Conservation (phyloP, 2,113 vertebrate species). For the Danionella cerebrum region DNA sequence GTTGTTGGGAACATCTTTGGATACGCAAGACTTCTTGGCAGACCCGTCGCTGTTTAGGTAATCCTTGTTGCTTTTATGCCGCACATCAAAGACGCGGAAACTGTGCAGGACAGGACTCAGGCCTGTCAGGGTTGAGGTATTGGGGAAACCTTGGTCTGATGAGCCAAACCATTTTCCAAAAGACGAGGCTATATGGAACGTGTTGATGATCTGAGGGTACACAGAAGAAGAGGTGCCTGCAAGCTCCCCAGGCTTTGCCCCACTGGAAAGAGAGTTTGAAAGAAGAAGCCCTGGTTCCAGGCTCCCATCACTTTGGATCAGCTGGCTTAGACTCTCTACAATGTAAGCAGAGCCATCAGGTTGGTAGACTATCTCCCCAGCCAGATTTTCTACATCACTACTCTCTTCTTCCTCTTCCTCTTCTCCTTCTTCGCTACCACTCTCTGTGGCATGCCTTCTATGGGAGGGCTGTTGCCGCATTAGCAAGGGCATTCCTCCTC, state of each 20-base stretch:
- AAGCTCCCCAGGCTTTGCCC: conserved; percentile 69
- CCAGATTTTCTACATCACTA: conserved; percentile 98
- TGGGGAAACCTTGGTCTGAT: conserved; percentile 94
- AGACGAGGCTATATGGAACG: conserved; percentile 99
- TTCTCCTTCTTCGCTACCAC: conserved; percentile 86
- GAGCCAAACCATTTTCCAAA: conserved; percentile 98
- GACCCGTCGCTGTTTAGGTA: conserved; percentile 99
- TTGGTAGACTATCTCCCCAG: conserved; percentile 99
- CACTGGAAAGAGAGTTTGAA: conserved; percentile 77
- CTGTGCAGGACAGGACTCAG: conserved; percentile 99
- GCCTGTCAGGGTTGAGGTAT: conserved; percentile 98
- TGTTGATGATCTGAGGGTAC: conserved; percentile 99
- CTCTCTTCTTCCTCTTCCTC: conserved; percentile 83
- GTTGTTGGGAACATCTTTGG: conserved; percentile 99
- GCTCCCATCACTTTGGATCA: conserved; percentile 82
- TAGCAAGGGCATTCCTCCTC: conserved; percentile 65
- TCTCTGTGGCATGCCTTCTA: conserved; percentile 66
- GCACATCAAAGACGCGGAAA: conserved; percentile 99
- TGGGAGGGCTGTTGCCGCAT: conserved; percentile 60
- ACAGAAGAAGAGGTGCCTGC: conserved; percentile 82
- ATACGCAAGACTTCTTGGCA: conserved; percentile 99
- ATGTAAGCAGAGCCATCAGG: conserved; percentile 97
- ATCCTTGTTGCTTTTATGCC: conserved; percentile 99
- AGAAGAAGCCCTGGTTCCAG: conserved; percentile 72
- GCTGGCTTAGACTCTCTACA: conserved; percentile 95